Base-by-base conservation (phyloP, 2,888 invertebrate genomes). In the Sphaerophoria rueppellii region DNA sequence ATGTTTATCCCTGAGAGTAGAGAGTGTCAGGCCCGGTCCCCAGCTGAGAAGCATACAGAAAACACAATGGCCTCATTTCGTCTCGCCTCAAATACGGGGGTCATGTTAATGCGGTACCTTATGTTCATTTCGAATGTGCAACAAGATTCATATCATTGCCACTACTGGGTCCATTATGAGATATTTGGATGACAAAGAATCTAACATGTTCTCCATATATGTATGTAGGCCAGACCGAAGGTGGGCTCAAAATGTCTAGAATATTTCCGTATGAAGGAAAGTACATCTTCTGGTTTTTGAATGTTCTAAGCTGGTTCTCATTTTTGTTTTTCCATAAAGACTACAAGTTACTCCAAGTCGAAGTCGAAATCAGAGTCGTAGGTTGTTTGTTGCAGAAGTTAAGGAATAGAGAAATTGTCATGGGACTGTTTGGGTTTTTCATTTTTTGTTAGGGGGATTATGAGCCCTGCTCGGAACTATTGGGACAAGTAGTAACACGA, bases 81-180 rank as follows among this genome's bases (percentile, higher is more conserved):
- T 71, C 35, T 52, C 4, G 60, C 11, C 37, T 43, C 6, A 11
- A 43, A 11, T 11, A 4, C 40, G 58, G 73, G 79, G 78, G 82
- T 78, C 82, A 78, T 74, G 70, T 78, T 82, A 78, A 82, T 82
- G 78, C 69, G 69, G 78, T 82, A 67, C 82, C 77, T 82, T 63
- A 70, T 82, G 76, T 72, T 76, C 71, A 54, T 69, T 77, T 63
- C 71, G 74, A 71, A 74, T 82, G 74, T 78, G 82, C 82, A 82
- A 82, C 82, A 82, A 82, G 82, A 82, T 82, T 74, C 82, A 70
- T 82, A 82, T 82, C 82, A 78, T 65, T 78, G 82, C 78, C 78
- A 82, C 78, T 54, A 43, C 67, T 54, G 70, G 80, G 69, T 74
- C 82, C 78, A 82, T 78, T 82, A 82, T 82, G 76, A 82, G 82